Percentiles rank a stretch among this genome's conserved stretches.
phyloP scores from a whole-genome alignment of 2,888 invertebrate genomes.

The Elmis aenea region DNA sequence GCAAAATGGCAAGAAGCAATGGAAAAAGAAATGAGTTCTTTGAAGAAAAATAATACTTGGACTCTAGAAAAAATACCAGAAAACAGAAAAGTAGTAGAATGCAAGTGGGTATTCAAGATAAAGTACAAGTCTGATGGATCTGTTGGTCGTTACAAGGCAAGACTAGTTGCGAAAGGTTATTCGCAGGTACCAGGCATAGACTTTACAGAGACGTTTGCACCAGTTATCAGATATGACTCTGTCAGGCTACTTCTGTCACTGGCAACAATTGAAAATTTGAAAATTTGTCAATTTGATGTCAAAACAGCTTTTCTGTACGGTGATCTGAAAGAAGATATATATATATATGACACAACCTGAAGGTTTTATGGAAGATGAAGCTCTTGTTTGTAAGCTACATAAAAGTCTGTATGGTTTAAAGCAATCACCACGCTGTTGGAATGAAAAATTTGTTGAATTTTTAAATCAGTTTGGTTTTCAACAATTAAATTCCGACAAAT shows the following conservation, averaged over 20 bases:
- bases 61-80: too few relatives aligned
- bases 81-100: too few relatives aligned
- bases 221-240: slow-evolving; percentile 19
- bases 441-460: too few relatives aligned
- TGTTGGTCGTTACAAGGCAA: slow-evolving; percentile 11
- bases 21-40: too few relatives aligned
- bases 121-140: slow-evolving; percentile 4
- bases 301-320: slow-evolving; percentile 27
- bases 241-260: slow-evolving; percentile 18
- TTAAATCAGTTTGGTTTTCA: slow-evolving; percentile 4
- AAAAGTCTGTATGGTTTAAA: slow-evolving; percentile 38
- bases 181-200: slow-evolving; percentile 20
- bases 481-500: slow-evolving; percentile 6
- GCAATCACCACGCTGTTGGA: slow-evolving; percentile 20
- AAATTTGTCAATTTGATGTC: slow-evolving; percentile 24
- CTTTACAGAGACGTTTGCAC: slow-evolving; percentile 23
- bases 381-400: slow-evolving; percentile 29
- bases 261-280: slow-evolving; percentile 12
- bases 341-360: slow-evolving; percentile 21
- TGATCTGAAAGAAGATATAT: slow-evolving; percentile 19
- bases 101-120: slow-evolving; percentile 13
- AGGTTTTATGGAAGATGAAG: slow-evolving; percentile 10
- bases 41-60: too few relatives aligned
- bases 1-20: too few relatives aligned
- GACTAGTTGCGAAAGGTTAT: slow-evolving; percentile 16